Evolutionary conservation across 2,113 vertebrate species (phyloP), one percentile per base, ranked within the genome.

Genomic region (Rhegmatorhina hoffmannsi): DNA sequence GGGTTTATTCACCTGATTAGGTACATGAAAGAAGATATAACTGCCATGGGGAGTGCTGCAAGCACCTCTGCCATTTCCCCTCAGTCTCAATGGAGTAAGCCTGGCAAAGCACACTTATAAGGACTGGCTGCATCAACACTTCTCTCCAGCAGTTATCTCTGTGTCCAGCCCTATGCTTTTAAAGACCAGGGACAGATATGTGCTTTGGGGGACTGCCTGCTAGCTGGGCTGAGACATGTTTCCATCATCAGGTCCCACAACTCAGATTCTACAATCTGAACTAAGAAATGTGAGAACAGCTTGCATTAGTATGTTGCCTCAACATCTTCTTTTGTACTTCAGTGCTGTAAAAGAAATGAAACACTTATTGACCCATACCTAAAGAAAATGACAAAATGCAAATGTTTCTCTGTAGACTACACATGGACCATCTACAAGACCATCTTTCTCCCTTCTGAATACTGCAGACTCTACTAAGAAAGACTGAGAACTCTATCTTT

Each of bases 401-500:
- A 93, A 28, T 47, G 26, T 79, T 95, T 78, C 56, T 75, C 36
- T 82, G 14, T 60, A 23, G 28, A 11, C n/a, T 66, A 50, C 53
- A 70, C 19, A 67, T 12, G 19, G 18, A 17, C 64, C 73, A 76
- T 93, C 78, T 92, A 53, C 62, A 87, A 89, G 72, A 64, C 23
- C 2, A 69, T 46, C 50, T 83, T 85, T 95, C 86, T 52, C 56
- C 38, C 87, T 95, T 82, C 43, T 64, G 89, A 84, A 83, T 79
- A 70, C 53, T 89, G 21, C 34, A 96, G 73, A 72, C 47, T 84
- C 38, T 79, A 49, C 56, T 90, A 84, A 85, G 74, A 92, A 92
- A 75, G 70, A 75, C 84, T 90, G 89, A 93, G 73, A 95, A 46
- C 55, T 77, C 59, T 73, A 10, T 89, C 56, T 93, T 95, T 96